Evolutionary conservation across 1,140 invertebrate genomes (phyloP).

Genomic region (Asbolus verrucosus): DNA sequence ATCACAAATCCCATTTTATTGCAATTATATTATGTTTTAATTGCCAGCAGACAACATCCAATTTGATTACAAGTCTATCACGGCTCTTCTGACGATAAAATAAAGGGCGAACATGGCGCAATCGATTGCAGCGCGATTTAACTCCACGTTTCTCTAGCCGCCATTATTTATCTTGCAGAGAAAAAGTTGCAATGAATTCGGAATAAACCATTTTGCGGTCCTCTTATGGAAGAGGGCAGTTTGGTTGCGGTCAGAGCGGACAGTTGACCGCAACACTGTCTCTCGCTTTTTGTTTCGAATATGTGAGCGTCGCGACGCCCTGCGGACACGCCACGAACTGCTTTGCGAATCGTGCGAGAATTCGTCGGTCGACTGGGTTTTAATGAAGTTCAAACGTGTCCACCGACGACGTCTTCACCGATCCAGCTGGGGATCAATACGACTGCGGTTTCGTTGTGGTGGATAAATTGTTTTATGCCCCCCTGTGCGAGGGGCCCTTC

Average conservation of each 20-base stretch:
- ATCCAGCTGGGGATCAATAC: neutral
- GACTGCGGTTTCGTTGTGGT: no score
- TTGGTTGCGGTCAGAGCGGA: slow-evolving; percentile 19
- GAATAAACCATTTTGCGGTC: slow-evolving; percentile 17
- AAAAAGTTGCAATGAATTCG: slow-evolving; percentile 8
- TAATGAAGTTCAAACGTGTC: slow-evolving; percentile 16
- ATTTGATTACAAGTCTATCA: no score
- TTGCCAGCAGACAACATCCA: neutral
- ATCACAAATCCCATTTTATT: slow-evolving; percentile 26
- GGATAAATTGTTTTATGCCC: no score
- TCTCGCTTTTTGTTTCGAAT: slow-evolving; percentile 15
- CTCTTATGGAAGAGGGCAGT: slow-evolving; percentile 18
- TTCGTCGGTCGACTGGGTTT: neutral
- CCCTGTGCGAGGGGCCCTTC: neutral
- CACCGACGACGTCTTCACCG: neutral
- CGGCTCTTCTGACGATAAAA: no score
- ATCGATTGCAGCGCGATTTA: no score
- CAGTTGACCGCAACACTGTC: slow-evolving; percentile 17
- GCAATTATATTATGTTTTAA: slow-evolving; percentile 24
- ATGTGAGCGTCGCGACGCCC: slow-evolving; percentile 10
- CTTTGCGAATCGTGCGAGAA: neutral
- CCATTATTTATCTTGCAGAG: slow-evolving; percentile 2
- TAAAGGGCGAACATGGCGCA: no score
- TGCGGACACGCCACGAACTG: slow-evolving; percentile 4
- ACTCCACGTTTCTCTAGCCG: no score